These are phyloP conservation scores for Lagocephalus sceleratus DNA, from an alignment of 2,797 vertebrate genomes.

Conservation along the genomic window DNA sequence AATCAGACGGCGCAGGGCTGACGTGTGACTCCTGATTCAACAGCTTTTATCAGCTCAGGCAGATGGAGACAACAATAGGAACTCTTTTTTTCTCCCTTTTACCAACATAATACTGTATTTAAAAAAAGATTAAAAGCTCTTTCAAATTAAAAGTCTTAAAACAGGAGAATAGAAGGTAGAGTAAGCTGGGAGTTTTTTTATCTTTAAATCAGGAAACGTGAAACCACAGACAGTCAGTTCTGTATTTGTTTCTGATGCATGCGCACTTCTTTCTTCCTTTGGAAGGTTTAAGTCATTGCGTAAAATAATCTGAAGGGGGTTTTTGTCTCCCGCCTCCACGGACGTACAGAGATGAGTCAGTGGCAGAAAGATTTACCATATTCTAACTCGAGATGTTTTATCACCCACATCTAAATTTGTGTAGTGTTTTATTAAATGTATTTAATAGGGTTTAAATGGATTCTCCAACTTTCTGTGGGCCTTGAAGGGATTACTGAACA, in stretches of 20 bases:
- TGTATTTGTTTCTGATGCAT: too few species aligned
- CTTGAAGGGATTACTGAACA: neutral
- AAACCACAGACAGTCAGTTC: too few species aligned
- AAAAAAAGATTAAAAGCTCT: too few species aligned
- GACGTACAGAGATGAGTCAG: slow-evolving; percentile 23
- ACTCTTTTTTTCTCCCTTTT: neutral
- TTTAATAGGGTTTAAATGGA: too few species aligned
- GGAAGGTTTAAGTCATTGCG: too few species aligned
- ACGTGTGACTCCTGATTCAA: slow-evolving; percentile 22
- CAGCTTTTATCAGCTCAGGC: neutral
- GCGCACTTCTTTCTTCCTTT: too few species aligned
- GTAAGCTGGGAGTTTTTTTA: too few species aligned
- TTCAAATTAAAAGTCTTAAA: too few species aligned
- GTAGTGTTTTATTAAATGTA: too few species aligned
- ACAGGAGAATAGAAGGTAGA: too few species aligned
- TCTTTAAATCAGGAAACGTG: too few species aligned
- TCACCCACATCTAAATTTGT: neutral
- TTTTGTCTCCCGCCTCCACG: slow-evolving; percentile 5
- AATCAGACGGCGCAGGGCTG: slow-evolving; percentile 15
- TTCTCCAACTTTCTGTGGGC: neutral
- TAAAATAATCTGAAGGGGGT: neutral
- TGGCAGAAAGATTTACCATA: neutral
- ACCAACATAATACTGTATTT: too few species aligned
- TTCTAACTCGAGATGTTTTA: neutral
- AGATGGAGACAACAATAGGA: neutral